A percentile compares a stretch with the other conserved stretches of the same genome.
These are phyloP conservation scores for Eristalinus aeneus DNA, from an alignment of 2,888 invertebrate species.

Conservation along the genomic window DNA sequence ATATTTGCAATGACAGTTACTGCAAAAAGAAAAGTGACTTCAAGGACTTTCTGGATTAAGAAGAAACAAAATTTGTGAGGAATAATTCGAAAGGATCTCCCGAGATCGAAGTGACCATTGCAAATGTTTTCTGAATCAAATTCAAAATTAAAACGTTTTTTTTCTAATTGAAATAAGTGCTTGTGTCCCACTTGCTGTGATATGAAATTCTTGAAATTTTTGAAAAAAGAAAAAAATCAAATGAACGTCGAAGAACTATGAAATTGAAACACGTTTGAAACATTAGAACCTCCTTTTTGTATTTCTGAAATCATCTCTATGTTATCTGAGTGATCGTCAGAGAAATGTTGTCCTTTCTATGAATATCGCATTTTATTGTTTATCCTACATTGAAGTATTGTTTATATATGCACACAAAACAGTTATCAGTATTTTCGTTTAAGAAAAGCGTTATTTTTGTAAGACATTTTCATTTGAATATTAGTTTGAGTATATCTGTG, in stretches of 20 bases:
- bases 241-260: conserved; percentile 69
- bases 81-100: background rate
- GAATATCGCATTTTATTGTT: conserved; percentile 77
- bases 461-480: conserved; percentile 47
- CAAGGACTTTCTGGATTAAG: conserved; percentile 21
- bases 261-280: conserved; percentile 81
- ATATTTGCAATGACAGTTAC: conserved; percentile 60
- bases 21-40: conserved; percentile 1
- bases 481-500: conserved; percentile 24
- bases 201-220: conserved; percentile 55
- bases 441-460: background rate
- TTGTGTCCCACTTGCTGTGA: conserved; percentile 78
- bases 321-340: conserved; percentile 56
- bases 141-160: conserved; percentile 31
- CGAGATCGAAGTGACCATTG: conserved; percentile 50
- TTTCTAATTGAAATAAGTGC: conserved; percentile 72
- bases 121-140: conserved; percentile 73
- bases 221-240: conserved; percentile 40
- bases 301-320: conserved; percentile 42
- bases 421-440: background rate
- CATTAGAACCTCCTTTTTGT: conserved; percentile 62
- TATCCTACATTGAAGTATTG: conserved; percentile 47
- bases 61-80: conserved; percentile 3
- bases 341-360: conserved; percentile 70
- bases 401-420: conserved; percentile 4